Conservation (phyloP, 2,797 vertebrate species). For the Pteronotus mesoamericanus region DNA sequence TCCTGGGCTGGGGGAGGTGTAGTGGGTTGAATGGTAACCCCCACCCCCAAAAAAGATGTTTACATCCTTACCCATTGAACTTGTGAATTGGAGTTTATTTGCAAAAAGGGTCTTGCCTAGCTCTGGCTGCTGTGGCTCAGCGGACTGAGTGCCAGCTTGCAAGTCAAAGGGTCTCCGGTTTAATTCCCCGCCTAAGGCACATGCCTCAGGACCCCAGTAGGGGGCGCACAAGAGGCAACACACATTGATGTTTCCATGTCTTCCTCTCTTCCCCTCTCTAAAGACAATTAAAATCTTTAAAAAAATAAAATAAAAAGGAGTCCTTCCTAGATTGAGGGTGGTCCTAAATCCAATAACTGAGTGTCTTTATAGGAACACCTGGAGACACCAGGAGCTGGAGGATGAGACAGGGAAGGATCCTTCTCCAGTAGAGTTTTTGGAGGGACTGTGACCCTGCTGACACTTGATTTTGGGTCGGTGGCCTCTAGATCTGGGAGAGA, state of each 20-base stretch:
- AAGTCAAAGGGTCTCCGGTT: no score
- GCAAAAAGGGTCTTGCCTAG: neutral
- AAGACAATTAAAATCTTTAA: no score
- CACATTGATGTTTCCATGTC: no score
- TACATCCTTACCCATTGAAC: neutral
- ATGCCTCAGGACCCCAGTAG: no score
- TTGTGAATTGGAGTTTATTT: neutral
- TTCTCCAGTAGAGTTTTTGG: no score
- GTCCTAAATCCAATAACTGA: neutral
- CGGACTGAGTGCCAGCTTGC: no score
- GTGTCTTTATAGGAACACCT: neutral
- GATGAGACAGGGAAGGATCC: neutral
- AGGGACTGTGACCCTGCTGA: rapidly evolving
- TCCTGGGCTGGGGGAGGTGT: neutral
- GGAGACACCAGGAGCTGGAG: neutral
- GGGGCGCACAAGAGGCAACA: no score
- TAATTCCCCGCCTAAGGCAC: no score
- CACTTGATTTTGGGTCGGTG: neutral
- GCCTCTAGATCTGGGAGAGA: neutral
- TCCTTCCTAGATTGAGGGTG: neutral
- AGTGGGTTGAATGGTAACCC: neutral
- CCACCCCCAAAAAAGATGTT: neutral
- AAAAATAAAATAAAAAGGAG: no score
- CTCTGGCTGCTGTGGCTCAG: no score
- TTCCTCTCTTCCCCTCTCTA: no score